Base-by-base conservation (phyloP, 1,140 invertebrate genomes). In the Berghia stephanieae region DNA sequence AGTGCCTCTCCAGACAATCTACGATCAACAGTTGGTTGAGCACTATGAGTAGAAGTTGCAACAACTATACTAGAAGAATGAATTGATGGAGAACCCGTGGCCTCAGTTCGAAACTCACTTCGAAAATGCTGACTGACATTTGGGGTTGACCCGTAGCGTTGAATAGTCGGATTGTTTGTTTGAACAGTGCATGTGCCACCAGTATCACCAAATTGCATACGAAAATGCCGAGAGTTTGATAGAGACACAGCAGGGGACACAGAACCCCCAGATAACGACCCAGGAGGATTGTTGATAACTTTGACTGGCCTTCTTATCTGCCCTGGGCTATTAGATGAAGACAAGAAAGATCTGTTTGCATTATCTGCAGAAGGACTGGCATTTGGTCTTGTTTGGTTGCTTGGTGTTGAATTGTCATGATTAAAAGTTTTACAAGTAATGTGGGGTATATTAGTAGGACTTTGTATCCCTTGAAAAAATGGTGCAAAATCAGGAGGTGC, bases 231-330 rank as follows among this genome's bases (percentile, higher is more conserved):
- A 27, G 44, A 34, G 27, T 75, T 69, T 4, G 57, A 31, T 44
- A 44, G 63, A n/a, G 70, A 70, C 13, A 75, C 38, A 16, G 79
- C 75, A 27, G 70, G 76, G 31, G 42, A 57, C 27, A 70, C 60
- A 55, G 70, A 66, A 18, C 79, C 71, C 21, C 75, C 76, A 38
- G 75, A 77, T 46, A 77, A 46, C 10, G 75, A 77, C 21, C 79
- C 79, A n/a, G 75, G 57, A 57, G 79, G 71, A 75, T 68, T 76
- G 72, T 77, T 77, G 49, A 80, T 80, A 21, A 80, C 79, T 18
- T 76, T 77, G 0, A 80, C 79, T 43, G 79, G 79, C 0, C 75
- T 67, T 24, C 79, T 31, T 42, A 49, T 66, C 63, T 80, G 75
- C 4, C 31, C 57, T 13, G 74, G 74, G 21, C 74, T 77, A 27